These are phyloP conservation scores for Alloscopus bannaensis DNA, from an alignment of 2,888 invertebrate species.

Conservation along the genomic window DNA sequence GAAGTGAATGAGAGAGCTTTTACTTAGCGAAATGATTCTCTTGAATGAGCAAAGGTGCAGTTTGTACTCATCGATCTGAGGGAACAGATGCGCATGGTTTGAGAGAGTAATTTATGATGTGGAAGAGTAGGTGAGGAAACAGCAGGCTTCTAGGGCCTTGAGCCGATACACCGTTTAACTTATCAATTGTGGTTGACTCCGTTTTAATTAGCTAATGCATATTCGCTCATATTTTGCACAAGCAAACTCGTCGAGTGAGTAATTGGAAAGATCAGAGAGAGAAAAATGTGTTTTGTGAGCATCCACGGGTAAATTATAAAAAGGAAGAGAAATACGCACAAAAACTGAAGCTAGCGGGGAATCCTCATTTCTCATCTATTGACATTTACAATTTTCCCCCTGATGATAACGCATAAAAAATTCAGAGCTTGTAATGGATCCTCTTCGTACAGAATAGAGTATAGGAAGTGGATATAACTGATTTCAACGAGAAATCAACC, in stretches of 20 bases:
- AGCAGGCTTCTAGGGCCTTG: constrained; percentile 34
- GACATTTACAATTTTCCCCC: constrained; percentile 11
- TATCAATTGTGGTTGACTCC: constrained; percentile 21
- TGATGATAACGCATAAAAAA: too few relatives aligned
- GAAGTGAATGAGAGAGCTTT: constrained; percentile 24
- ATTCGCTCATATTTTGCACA: not conserved
- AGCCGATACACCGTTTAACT: constrained; percentile 11
- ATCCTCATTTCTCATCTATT: constrained; percentile 24
- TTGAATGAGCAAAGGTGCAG: not conserved
- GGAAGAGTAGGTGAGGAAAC: constrained; percentile 53
- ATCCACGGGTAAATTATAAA: not conserved
- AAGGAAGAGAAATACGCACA: not conserved
- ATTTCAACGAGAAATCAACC: too few relatives aligned
- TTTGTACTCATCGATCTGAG: not conserved
- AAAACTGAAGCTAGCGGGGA: constrained; percentile 2
- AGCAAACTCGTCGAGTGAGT: constrained; percentile 3
- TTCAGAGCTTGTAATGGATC: too few relatives aligned
- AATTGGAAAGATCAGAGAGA: not conserved
- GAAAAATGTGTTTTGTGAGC: not conserved
- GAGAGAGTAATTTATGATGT: constrained; percentile 47
- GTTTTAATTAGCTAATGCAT: constrained; percentile 53
- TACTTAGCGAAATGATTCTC: constrained; percentile 4
- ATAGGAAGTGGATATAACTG: too few relatives aligned
- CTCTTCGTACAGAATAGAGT: too few relatives aligned
- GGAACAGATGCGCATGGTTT: not conserved